Conservation (phyloP, 2,113 vertebrate genomes). For the Piprites chloris region DNA sequence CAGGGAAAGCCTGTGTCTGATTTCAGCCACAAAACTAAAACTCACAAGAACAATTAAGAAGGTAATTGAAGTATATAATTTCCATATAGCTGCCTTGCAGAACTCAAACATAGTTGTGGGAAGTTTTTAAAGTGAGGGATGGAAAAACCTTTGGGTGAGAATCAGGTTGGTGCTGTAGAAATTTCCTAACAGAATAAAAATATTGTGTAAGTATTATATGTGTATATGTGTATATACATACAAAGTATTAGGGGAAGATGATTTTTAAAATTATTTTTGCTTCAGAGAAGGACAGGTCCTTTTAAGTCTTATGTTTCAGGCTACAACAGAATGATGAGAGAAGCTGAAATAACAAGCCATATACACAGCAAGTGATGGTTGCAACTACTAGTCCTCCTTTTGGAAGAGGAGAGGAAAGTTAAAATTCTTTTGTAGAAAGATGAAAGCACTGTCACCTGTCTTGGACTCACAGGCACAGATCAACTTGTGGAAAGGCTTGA, state of each 20-base stretch:
- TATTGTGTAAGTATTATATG: background rate
- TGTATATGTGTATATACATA: rapidly evolving
- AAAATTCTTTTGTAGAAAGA: background rate
- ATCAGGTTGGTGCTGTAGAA: background rate
- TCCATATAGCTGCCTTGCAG: background rate
- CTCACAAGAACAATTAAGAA: background rate
- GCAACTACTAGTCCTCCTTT: background rate
- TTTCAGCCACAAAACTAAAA: background rate
- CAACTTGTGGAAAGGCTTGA: background rate
- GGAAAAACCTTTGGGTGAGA: background rate
- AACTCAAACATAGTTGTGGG: background rate
- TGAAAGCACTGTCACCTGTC: background rate
- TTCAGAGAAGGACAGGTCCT: background rate
- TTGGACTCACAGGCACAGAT: rapidly evolving
- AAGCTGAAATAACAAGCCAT: background rate
- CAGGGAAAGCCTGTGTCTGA: background rate
- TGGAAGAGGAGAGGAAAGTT: background rate
- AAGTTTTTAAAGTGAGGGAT: background rate
- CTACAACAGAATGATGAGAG: background rate
- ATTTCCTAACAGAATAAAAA: background rate
- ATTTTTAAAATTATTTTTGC: background rate
- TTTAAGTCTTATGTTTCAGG: background rate
- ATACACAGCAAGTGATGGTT: background rate
- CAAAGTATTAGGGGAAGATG: background rate
- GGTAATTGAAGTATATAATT: background rate